Percentiles rank a stretch among this genome's conserved stretches.
phyloP scores from a whole-genome alignment of 2,797 vertebrate species.

The Leptoclinus maculatus region DNA sequence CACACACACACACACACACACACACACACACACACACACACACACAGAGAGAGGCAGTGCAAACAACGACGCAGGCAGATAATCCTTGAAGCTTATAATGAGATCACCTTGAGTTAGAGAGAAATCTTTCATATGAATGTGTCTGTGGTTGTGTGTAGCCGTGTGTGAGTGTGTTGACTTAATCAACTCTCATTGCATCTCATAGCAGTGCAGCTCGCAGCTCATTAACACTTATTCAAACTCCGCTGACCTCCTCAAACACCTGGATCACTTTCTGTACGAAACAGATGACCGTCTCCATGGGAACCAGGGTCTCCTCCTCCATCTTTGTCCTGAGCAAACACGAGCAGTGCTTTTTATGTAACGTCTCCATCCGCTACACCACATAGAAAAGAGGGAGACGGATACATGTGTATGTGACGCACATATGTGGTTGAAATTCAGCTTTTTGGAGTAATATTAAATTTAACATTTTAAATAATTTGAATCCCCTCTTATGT shows the following conservation, averaged over 20 bases:
- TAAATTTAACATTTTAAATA: neutral
- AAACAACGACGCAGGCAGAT: conserved; percentile 8
- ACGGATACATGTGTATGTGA: neutral
- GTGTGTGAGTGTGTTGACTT: conserved; percentile 7
- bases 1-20: neutral
- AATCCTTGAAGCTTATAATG: conserved; percentile 56
- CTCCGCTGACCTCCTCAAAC: conserved; percentile 41
- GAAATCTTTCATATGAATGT: conserved; percentile 2
- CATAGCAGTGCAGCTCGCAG: neutral
- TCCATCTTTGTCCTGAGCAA: conserved; percentile 36
- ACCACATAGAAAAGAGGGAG: neutral
- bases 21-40: neutral
- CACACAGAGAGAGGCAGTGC: neutral
- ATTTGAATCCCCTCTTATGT: neutral
- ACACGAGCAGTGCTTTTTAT: conserved; percentile 20
- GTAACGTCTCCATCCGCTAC: conserved; percentile 25
- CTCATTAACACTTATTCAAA: conserved; percentile 37
- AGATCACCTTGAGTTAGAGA: conserved; percentile 46
- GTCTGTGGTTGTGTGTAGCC: neutral
- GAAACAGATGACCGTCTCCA: conserved; percentile 53
- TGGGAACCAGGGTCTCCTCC: conserved; percentile 52
- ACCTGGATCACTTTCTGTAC: conserved; percentile 38
- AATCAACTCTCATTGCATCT: conserved; percentile 25
- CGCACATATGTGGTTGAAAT: neutral
- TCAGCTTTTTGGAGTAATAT: neutral